Percentiles rank a stretch among this genome's conserved stretches.
Conservation (phyloP, 2,113 vertebrate genomes). For the Vidua chalybeata region DNA sequence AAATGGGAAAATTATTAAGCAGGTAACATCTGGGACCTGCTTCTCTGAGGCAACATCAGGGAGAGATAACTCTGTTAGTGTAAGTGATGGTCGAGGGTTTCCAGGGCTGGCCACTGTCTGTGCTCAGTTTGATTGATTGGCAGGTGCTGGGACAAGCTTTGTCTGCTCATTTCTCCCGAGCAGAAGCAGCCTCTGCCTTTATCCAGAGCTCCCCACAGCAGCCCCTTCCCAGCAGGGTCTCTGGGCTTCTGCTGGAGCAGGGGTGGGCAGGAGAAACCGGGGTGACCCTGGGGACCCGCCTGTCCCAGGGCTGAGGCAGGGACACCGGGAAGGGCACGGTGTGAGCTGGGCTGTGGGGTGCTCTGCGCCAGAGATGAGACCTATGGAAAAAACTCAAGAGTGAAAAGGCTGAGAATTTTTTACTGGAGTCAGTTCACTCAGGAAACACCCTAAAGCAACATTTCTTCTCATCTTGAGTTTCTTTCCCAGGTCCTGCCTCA, state of each 20-base stretch:
- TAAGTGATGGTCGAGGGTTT: not conserved
- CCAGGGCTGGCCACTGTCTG: not conserved
- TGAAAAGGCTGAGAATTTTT: not conserved
- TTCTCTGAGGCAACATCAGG: not conserved
- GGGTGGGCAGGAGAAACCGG: not conserved
- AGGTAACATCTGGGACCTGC: slow-evolving; percentile 32
- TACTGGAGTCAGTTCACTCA: not conserved
- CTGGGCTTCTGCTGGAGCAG: not conserved
- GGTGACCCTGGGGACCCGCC: not conserved
- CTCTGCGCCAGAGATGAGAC: rapidly evolving
- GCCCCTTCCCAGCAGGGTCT: not conserved
- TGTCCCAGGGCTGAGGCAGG: not conserved
- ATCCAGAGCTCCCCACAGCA: not conserved
- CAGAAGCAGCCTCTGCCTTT: not conserved
- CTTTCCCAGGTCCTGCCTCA: not conserved
- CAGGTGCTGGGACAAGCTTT: not conserved
- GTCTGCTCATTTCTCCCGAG: not conserved
- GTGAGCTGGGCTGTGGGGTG: not conserved
- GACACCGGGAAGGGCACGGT: rapidly evolving
- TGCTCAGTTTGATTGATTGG: not conserved
- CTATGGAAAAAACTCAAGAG: not conserved
- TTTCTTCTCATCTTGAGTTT: not conserved
- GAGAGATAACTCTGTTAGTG: slow-evolving; percentile 27
- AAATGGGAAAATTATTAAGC: slow-evolving; percentile 31
- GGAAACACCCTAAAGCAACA: not conserved